phyloP scores from a whole-genome alignment of 64 coral and sea anemone genomes.

The Astreopora myriophthalma region DNA sequence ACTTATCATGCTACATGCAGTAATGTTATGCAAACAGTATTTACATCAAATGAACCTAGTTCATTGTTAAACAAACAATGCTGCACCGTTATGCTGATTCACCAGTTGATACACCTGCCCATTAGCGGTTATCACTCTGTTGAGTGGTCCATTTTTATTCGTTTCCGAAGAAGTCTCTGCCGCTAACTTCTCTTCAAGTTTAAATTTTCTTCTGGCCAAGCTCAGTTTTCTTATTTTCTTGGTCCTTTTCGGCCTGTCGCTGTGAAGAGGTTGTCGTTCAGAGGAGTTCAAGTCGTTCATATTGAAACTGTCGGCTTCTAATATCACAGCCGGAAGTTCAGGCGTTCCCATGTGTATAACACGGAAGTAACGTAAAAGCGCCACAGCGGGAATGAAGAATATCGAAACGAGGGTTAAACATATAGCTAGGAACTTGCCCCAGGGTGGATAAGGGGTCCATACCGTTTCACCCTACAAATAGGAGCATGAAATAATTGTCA shows the following conservation, averaged over 20 bases:
- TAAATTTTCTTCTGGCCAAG: conserved; percentile 12
- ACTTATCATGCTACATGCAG: no score
- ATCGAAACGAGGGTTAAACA: conserved; percentile 85
- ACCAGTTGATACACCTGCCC: conserved; percentile 72
- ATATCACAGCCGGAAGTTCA: conserved; percentile 63
- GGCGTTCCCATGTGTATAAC: conserved; percentile 56
- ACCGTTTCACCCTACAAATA: conserved; percentile 50
- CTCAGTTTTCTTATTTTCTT: conserved; percentile 53
- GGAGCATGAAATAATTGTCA: no score
- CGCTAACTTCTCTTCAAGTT: conserved; percentile 31
- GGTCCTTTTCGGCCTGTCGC: background rate
- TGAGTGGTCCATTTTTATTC: conserved; percentile 62
- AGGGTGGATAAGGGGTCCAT: conserved; percentile 60
- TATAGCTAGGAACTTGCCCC: conserved; percentile 88
- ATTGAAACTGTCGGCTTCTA: background rate
- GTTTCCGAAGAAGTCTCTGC: conserved; percentile 1
- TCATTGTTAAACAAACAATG: conserved; percentile 34
- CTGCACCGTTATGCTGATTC: conserved; percentile 63
- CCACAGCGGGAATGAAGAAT: conserved; percentile 90
- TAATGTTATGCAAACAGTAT: background rate
- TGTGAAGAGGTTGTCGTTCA: conserved; percentile 63
- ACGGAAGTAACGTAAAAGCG: conserved; percentile 81
- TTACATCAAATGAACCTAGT: background rate
- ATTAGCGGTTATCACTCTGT: conserved; percentile 33
- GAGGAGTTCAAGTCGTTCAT: conserved; percentile 14